Evolutionary conservation across 2,113 vertebrate genomes (phyloP).

Genomic region (Callipepla squamata): DNA sequence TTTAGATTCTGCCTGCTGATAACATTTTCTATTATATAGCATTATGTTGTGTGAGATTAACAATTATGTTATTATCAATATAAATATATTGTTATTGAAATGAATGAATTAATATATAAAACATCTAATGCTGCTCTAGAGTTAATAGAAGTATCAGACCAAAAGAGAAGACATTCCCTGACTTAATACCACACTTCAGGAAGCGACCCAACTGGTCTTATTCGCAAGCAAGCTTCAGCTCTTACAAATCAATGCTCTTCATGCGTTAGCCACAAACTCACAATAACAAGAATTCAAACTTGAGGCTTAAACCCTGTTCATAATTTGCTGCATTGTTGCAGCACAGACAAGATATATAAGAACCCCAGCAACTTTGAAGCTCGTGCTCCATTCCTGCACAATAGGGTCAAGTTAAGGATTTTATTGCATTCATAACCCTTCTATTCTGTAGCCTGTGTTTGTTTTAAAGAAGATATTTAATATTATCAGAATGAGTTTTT

Average conservation of each 20-base stretch:
- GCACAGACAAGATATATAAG: conserved; percentile 68
- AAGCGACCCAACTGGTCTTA: conserved; percentile 7
- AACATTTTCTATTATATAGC: background rate
- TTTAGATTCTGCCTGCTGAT: background rate
- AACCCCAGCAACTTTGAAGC: conserved; percentile 50
- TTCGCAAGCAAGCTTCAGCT: background rate
- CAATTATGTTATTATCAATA: background rate
- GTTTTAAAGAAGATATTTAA: conserved; percentile 47
- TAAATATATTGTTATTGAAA: background rate
- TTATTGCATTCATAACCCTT: conserved; percentile 26
- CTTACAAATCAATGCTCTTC: conserved; percentile 24
- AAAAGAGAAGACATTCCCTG: background rate
- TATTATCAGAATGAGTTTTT: conserved; percentile 33
- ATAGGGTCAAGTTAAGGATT: conserved; percentile 37
- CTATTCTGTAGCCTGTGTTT: conserved; percentile 27
- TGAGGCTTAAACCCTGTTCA: conserved; percentile 67
- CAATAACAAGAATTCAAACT: conserved; percentile 72
- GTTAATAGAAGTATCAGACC: background rate
- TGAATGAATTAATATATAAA: background rate
- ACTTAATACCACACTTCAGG: background rate
- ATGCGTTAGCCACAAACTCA: conserved; percentile 47
- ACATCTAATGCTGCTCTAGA: background rate
- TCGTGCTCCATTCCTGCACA: conserved; percentile 54
- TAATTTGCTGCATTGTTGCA: conserved; percentile 76
- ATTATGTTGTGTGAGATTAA: background rate